phyloP scores from a whole-genome alignment of 2,888 invertebrate species.

The Andrena fulva region DNA sequence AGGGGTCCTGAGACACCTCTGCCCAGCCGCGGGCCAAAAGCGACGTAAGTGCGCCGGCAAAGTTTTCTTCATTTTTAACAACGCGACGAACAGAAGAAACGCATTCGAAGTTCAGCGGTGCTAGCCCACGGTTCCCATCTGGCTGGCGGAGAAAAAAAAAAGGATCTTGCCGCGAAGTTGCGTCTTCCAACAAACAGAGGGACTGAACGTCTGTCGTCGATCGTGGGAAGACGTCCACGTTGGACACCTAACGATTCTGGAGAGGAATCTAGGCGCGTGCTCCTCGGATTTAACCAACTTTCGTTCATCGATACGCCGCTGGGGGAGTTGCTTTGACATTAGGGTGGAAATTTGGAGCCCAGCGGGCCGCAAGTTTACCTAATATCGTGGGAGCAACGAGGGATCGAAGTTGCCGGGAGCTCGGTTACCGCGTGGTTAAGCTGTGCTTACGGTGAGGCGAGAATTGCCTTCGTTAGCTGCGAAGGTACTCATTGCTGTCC shows the following conservation, averaged over 20 bases:
- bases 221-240: neutral
- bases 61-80: constrained; percentile 68
- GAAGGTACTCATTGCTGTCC: constrained; percentile 14
- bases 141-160: neutral
- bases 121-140: neutral
- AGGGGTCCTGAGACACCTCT: constrained; percentile 40
- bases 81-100: constrained; percentile 65
- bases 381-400: constrained; percentile 52
- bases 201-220: neutral
- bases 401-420: constrained; percentile 52
- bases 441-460: constrained; percentile 27
- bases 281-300: neutral
- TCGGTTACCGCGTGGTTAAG: constrained; percentile 39
- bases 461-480: constrained; percentile 60
- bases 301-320: constrained; percentile 27
- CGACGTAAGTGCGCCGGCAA: constrained; percentile 59
- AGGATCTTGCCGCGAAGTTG: neutral
- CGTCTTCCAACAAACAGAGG: neutral
- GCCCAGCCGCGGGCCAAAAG: constrained; percentile 55
- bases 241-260: neutral
- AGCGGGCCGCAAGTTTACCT: constrained; percentile 58
- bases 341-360: constrained; percentile 44
- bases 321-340: constrained; percentile 48
- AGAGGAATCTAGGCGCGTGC: constrained; percentile 3
- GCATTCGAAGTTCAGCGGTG: constrained; percentile 62